These are phyloP conservation scores for Salvelinus sp. DNA, from an alignment of 2,113 vertebrate species.

Conservation along the genomic window DNA sequence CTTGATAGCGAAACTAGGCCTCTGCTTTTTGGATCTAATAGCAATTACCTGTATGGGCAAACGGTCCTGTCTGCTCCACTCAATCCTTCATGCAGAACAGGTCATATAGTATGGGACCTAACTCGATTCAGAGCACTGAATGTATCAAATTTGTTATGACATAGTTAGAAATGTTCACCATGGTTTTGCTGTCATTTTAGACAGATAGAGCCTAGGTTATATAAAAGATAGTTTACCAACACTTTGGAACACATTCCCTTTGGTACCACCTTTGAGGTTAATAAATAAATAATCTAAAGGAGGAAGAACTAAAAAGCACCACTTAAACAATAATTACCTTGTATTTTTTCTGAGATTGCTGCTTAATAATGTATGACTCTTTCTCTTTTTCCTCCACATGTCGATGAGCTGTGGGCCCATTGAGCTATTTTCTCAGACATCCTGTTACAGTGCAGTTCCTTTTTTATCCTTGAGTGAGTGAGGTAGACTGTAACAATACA, in stretches of 20 bases:
- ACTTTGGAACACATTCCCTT: slow-evolving; percentile 26
- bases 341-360: slow-evolving; percentile 73
- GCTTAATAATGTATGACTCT: slow-evolving; percentile 77
- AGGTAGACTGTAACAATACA: background rate
- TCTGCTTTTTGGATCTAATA: background rate
- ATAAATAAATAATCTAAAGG: slow-evolving; percentile 69
- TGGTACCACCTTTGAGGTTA: slow-evolving; percentile 47
- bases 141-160: slow-evolving; percentile 45
- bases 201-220: background rate
- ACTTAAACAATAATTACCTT: slow-evolving; percentile 82
- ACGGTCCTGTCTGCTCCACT: background rate
- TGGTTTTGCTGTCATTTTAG: slow-evolving; percentile 14
- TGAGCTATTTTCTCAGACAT: background rate
- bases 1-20: background rate
- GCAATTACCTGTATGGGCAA: background rate
- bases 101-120: background rate
- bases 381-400: background rate
- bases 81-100: background rate
- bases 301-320: slow-evolving; percentile 64
- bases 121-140: background rate
- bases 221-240: slow-evolving; percentile 30
- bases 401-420: background rate
- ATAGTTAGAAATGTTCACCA: slow-evolving; percentile 16
- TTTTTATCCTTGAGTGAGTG: too few species aligned
- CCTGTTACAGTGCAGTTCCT: background rate